Evolutionary conservation across 2,888 invertebrate species (phyloP).

Genomic region (Adelphocoris suturalis): DNA sequence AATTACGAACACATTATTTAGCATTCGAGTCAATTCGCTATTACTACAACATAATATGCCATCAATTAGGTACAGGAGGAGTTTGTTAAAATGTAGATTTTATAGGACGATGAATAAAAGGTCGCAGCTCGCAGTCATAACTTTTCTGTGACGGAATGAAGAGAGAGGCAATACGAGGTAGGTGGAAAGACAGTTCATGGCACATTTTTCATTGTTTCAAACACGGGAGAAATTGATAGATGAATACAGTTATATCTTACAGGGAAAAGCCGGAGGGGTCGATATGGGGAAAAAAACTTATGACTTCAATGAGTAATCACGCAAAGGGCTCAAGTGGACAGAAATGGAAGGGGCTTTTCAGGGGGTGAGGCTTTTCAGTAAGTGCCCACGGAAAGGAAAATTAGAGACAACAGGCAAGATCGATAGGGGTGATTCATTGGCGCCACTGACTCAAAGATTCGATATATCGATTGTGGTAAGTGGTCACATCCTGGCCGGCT

Average conservation of each 20-base stretch:
- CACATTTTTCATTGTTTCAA: background rate
- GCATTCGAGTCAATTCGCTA: too few relatives aligned
- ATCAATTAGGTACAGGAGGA: too few relatives aligned
- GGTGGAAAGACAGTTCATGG: too few relatives aligned
- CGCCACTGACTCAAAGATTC: constrained; percentile 64
- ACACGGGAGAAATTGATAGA: background rate
- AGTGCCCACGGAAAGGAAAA: constrained; percentile 38
- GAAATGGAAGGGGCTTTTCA: constrained; percentile 20
- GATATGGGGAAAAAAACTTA: background rate
- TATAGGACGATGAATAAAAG: too few relatives aligned
- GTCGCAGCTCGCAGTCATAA: too few relatives aligned
- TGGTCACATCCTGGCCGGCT: constrained; percentile 23
- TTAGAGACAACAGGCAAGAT: constrained; percentile 51
- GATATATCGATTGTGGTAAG: constrained; percentile 53
- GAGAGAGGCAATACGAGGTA: too few relatives aligned
- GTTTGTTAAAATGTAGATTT: too few relatives aligned
- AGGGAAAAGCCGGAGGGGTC: background rate
- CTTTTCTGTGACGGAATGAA: too few relatives aligned
- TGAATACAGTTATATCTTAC: background rate
- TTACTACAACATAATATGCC: too few relatives aligned
- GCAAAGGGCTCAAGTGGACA: background rate
- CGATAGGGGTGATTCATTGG: constrained; percentile 66
- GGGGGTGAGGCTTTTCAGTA: constrained; percentile 14
- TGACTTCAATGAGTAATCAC: background rate
- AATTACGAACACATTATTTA: too few relatives aligned